phyloP scores from a whole-genome alignment of 2,888 invertebrate genomes.

The Sesia bembeciformis region DNA sequence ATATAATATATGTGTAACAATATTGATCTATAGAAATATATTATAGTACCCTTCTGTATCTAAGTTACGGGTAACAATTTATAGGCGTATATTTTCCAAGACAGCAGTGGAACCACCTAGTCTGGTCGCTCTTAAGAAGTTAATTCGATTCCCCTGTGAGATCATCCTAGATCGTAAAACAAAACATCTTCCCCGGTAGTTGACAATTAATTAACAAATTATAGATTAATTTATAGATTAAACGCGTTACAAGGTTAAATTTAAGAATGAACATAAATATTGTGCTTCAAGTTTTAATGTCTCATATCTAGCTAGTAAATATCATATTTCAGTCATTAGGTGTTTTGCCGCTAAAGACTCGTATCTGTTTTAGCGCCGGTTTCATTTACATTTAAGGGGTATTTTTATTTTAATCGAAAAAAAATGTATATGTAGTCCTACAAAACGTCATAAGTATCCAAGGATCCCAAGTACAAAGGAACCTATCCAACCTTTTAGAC shows the following conservation, averaged over 20 bases:
- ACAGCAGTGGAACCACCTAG: no score
- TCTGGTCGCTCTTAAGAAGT: no score
- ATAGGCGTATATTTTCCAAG: no score
- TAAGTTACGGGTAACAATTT: no score
- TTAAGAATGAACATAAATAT: constrained; percentile 1
- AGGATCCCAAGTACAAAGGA: no score
- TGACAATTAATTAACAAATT: not conserved
- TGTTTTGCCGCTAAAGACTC: not conserved
- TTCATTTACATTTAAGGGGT: not conserved
- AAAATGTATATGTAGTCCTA: no score
- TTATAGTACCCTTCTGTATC: no score
- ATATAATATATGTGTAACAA: no score
- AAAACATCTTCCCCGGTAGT: not conserved
- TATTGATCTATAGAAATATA: no score
- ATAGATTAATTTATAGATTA: not conserved
- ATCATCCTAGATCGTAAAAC: not conserved
- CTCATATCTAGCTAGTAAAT: not conserved
- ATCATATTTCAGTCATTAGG: not conserved
- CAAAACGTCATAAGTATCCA: no score
- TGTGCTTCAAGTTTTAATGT: constrained; percentile 10
- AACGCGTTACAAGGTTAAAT: not conserved
- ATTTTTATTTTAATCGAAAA: no score
- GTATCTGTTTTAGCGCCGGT: not conserved
- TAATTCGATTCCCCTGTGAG: not conserved
- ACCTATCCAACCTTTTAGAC: no score